Evolutionary conservation across 1,140 invertebrate genomes (phyloP), one percentile per base, ranked within the genome.

Genomic region (Hylyphantes graminicola): DNA sequence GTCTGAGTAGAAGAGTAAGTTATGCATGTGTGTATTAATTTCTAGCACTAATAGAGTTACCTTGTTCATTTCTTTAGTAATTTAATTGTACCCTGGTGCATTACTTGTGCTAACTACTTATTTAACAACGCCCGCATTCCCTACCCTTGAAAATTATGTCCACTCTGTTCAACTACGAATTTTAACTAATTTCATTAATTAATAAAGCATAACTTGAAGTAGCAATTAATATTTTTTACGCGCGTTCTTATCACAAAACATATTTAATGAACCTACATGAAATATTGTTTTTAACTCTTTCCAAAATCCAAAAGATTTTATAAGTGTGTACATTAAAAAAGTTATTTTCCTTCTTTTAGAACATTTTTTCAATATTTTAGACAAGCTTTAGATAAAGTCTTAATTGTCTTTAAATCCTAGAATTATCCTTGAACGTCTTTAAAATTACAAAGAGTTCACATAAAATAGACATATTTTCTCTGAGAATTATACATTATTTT

Each of bases 201-300:
- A 67, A 78, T 78, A 61, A 67, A 78, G 67, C 63, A 78, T 78
- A 67, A 67, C 63, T 67, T 67, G 21, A 12, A 78, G 51, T 67
- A 67, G 51, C 64, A 67, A 78, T 78, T 78, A 78, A 51, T 78
- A 67, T 61, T 78, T 78, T 78, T 78, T 64, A 64, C 63, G 63
- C 11, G 67, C 54, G 50, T 55, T 19, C n/a, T 3, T 17, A 48
- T 12, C 64, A 78, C 65, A 78, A 78, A 78, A 65, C 10, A 64
- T 50, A 78, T 78, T 78, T 78, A 78, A 78, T 78, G 65, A 78
- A 65, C 75, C 75, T 67, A 78, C 61, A 61, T 78, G 75, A 67
- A 50, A 13, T 65, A 17, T 78, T 78, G 35, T 78, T 67, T 21
- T 13, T 57, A 2, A 63, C 35, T 76, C 57, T 63, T 61, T 50